Evolutionary conservation across 2,797 vertebrate species (phyloP).

Genomic region (Pseudotriccus pelzelni): DNA sequence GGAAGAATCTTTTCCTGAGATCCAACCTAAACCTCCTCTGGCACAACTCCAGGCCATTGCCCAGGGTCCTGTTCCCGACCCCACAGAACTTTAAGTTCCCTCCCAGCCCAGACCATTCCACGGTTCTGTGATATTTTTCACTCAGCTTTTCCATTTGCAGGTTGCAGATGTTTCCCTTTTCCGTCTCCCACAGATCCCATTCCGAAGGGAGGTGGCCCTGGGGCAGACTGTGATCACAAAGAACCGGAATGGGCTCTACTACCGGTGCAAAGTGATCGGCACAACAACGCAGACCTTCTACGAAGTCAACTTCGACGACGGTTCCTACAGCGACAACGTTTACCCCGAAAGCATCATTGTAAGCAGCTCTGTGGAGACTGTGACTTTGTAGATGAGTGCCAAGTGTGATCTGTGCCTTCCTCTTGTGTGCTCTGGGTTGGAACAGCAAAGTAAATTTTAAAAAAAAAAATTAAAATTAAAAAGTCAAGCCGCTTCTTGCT

Average conservation of each 20-base stretch:
- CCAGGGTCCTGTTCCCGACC: not conserved
- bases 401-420: not conserved
- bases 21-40: not conserved
- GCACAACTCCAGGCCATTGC: not conserved
- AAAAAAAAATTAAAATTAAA: not conserved
- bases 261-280: slow-evolving; percentile 90
- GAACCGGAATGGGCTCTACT: slow-evolving; percentile 88
- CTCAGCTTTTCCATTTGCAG: fast-evolving
- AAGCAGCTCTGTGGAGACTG: not conserved
- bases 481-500: not conserved
- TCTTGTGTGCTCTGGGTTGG: not conserved
- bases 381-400: not conserved
- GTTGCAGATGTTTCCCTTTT: not conserved
- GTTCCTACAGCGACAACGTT: slow-evolving; percentile 95
- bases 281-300: slow-evolving; percentile 88
- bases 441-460: not conserved
- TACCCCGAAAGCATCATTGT: slow-evolving; percentile 92
- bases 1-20: not conserved
- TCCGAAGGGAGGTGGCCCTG: slow-evolving; percentile 76
- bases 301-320: slow-evolving; percentile 95
- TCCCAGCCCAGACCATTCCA: not conserved
- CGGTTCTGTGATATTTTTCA: fast-evolving
- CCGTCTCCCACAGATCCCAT: slow-evolving; percentile 40
- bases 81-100: not conserved
- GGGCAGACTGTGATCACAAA: slow-evolving; percentile 92